These are phyloP conservation scores for Ctena decussata DNA, from an alignment of 2,888 invertebrate species.

Conservation along the genomic window DNA sequence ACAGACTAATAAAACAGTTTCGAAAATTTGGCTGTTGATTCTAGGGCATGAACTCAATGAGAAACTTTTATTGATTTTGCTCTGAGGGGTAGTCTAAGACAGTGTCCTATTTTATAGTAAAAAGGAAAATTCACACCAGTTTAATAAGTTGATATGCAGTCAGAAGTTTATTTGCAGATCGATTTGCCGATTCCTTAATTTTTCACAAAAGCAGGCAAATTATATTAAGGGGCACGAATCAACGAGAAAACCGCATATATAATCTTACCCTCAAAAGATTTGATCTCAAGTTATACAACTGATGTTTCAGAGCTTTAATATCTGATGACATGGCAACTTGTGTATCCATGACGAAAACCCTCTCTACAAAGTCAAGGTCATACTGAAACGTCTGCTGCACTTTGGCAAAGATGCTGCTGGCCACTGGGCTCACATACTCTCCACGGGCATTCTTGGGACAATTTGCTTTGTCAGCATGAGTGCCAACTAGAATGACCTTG, in stretches of 20 bases:
- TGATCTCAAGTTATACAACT: conserved; percentile 88
- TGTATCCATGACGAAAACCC: conserved; percentile 89
- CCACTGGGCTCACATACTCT: conserved; percentile 89
- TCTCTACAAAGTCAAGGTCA: conserved; percentile 89
- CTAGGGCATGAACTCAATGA: too few species aligned
- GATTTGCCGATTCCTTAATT: too few species aligned
- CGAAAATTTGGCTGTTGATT: too few species aligned
- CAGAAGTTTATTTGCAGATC: too few species aligned
- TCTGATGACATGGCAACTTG: conserved; percentile 90
- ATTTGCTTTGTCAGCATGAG: conserved; percentile 89
- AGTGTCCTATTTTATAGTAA: too few species aligned
- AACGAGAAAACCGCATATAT: conserved; percentile 3
- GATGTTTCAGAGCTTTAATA: conserved; percentile 89
- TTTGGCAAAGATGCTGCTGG: conserved; percentile 88
- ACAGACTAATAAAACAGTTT: too few species aligned
- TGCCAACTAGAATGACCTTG: conserved; percentile 90
- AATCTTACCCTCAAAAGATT: conserved; percentile 47
- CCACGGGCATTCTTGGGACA: conserved; percentile 89
- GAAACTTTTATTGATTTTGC: too few species aligned
- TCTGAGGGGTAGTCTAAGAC: too few species aligned
- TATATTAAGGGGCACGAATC: too few species aligned
- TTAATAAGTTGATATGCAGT: too few species aligned
- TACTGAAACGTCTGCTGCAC: conserved; percentile 88
- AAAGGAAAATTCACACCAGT: too few species aligned
- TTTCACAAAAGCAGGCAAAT: too few species aligned